A percentile compares a stretch with the other conserved stretches of the same genome.
phyloP scores from a whole-genome alignment of 2,888 invertebrate genomes.

The Callimorpha dominula region DNA sequence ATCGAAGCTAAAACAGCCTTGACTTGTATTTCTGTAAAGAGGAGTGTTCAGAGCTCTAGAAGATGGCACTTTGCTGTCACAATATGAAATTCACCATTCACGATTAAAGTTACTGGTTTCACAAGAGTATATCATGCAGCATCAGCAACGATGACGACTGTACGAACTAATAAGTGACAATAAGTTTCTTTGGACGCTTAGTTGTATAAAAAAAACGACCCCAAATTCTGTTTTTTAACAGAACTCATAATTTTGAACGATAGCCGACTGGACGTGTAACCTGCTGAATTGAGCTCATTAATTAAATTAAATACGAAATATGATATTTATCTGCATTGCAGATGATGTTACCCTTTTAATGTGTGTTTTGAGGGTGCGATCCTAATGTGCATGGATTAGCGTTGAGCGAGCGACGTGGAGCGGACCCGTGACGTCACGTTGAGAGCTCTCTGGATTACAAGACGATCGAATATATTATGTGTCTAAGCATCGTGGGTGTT shows the following conservation, averaged over 20 bases:
- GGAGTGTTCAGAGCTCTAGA: too few species aligned
- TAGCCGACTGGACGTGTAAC: slow-evolving; percentile 20
- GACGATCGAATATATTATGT: slow-evolving; percentile 14
- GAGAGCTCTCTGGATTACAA: slow-evolving; percentile 4
- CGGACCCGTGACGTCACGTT: slow-evolving; percentile 3
- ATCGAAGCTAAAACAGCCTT: too few species aligned
- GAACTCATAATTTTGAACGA: neutral
- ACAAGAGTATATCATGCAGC: too few species aligned
- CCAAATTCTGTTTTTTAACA: neutral
- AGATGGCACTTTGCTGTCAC: too few species aligned
- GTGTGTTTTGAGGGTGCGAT: slow-evolving; percentile 42
- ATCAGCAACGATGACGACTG: too few species aligned
- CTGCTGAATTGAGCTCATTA: slow-evolving; percentile 51
- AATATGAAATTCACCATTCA: neutral
- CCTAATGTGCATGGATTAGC: slow-evolving; percentile 35
- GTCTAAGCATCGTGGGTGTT: neutral
- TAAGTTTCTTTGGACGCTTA: too few species aligned
- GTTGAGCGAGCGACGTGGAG: slow-evolving; percentile 17
- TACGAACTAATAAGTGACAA: too few species aligned
- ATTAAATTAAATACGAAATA: slow-evolving; percentile 66
- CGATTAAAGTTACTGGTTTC: neutral
- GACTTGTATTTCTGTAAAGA: too few species aligned
- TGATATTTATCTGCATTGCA: slow-evolving; percentile 73
- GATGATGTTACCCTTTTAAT: slow-evolving; percentile 68
- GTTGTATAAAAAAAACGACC: too few species aligned